Evolutionary conservation across 2,113 vertebrate species (phyloP), one percentile per base, ranked within the genome.

Genomic region (Muscicapa adusta): DNA sequence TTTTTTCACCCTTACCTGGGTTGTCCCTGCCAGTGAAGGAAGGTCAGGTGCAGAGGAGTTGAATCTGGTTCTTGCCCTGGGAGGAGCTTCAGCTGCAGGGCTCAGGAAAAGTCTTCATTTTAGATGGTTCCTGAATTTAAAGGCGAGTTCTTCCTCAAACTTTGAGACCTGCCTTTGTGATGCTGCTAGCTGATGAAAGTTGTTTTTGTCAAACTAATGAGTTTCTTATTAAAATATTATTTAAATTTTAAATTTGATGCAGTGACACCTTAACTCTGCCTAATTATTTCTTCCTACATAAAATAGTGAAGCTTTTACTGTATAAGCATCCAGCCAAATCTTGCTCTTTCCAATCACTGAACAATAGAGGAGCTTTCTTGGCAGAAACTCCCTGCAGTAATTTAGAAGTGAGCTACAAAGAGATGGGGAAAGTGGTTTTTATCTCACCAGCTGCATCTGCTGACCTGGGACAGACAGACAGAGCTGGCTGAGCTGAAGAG

Each of bases 171-270:
- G 62, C 45, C 47, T 88, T 72, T 42, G 42, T 33, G 88, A 60
- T 88, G 92, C 85, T 96, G 94, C 90, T 94, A 90, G 51, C 40
- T 80, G 47, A 84, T 33, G 71, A 40, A 68, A 93, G 82, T 66
- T 93, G 43, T 74, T 91, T 90, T 77, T 80, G 68, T 94, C 36
- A 42, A 63, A 79, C 54, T 42, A 60, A 4, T 29, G 26, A 85
- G 58, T 85, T 96, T 92, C 80, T 34, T 88, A 96, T 94, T 96
- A 96, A 97, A 96, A 90, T 33, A 33, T 48, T 89, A 94, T 94
- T 96, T 96, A 94, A 95, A 80, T 93, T 94, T 82, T 47, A 67
- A 62, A 58, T 78, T 50, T 14, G 36, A 48, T 62, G 60, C 18
- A 12, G 51, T 67, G 71, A 47, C 88, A 83, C 36, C 80, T 51